Conservation (phyloP, 2,888 invertebrate genomes). For the Temnothorax rugatulus region DNA sequence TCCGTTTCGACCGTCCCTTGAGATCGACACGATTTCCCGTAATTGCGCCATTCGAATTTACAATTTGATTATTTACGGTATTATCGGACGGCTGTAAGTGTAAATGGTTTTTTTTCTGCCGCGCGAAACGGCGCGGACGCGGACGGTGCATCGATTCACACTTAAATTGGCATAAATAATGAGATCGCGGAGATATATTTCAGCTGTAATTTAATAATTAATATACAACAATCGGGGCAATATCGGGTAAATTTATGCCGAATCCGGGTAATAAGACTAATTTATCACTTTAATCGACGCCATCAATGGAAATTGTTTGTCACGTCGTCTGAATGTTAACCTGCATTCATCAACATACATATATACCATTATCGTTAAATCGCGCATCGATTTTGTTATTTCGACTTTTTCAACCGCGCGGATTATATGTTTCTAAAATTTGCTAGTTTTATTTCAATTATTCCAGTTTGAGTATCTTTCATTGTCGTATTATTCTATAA, state of each 20-base stretch:
- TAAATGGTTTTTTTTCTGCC: conserved; percentile 38
- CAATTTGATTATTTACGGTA: conserved; percentile 34
- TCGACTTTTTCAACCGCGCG: neutral
- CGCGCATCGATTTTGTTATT: conserved; percentile 2
- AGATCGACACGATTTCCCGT: conserved; percentile 11
- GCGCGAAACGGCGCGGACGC: neutral
- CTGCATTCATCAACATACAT: conserved; percentile 13
- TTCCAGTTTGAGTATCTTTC: neutral
- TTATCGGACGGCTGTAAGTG: conserved; percentile 22
- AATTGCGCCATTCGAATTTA: conserved; percentile 18
- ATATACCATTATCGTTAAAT: conserved; percentile 9
- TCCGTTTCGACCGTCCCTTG: conserved; percentile 10
- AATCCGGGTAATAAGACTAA: conserved; percentile 45
- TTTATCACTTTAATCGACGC: conserved; percentile 45
- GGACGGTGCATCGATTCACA: neutral
- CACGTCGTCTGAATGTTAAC: conserved; percentile 42
- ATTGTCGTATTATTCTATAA: neutral
- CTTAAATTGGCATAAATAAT: conserved; percentile 27
- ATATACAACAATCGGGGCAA: conserved; percentile 29
- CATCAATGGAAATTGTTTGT: conserved; percentile 45
- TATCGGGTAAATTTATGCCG: conserved; percentile 28
- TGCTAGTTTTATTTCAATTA: conserved; percentile 8
- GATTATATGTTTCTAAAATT: neutral
- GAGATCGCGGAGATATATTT: conserved; percentile 21
- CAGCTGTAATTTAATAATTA: conserved; percentile 34